Evolutionary conservation across 2,113 vertebrate species (phyloP).

Genomic region (Dromaius novaehollandiae): DNA sequence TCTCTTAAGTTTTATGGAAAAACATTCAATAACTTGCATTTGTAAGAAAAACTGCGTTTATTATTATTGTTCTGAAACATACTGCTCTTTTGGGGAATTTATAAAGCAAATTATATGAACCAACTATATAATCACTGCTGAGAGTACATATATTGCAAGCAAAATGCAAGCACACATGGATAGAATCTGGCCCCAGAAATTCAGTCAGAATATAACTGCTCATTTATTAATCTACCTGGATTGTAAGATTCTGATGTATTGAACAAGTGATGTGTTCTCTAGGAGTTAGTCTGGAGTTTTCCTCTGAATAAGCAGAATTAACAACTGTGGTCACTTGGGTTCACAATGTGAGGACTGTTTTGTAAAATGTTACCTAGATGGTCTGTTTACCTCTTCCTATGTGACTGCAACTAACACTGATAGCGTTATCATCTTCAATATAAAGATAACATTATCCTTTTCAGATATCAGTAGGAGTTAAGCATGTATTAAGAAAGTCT

Average conservation of each 20-base stretch:
- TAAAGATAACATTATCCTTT: not conserved
- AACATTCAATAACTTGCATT: not conserved
- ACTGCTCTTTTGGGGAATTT: not conserved
- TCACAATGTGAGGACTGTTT: not conserved
- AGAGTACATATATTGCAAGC: rapidly evolving
- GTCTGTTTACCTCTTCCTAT: not conserved
- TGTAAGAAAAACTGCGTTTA: not conserved
- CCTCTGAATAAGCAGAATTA: not conserved
- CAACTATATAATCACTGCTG: not conserved
- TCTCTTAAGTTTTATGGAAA: not conserved
- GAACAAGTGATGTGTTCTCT: rapidly evolving
- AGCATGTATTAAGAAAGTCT: not conserved
- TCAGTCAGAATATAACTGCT: not conserved
- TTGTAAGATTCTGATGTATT: rapidly evolving
- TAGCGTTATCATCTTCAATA: not conserved
- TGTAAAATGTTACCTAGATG: not conserved
- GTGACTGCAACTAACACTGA: not conserved
- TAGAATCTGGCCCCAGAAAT: not conserved
- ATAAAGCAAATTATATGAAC: not conserved
- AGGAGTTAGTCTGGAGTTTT: not conserved
- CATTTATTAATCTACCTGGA: not conserved
- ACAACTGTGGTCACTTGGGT: not conserved
- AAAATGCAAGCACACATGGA: not conserved
- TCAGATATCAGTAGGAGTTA: not conserved
- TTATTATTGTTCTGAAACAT: not conserved